Evolutionary conservation across 1,140 invertebrate genomes (phyloP).

Genomic region (Drosophila melanica): DNA sequence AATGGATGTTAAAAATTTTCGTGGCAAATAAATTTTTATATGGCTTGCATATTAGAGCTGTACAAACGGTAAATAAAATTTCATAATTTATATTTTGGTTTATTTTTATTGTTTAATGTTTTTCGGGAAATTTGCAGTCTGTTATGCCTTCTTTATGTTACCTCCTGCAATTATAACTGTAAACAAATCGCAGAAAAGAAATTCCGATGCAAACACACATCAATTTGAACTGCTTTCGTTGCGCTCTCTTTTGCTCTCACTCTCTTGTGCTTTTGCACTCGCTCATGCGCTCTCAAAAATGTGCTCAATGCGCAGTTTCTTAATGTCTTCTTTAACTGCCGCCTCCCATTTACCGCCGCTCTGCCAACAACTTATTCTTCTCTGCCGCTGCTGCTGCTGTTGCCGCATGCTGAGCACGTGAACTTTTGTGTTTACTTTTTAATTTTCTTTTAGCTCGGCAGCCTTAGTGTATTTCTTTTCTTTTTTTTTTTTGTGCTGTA

Average conservation of each 20-base stretch:
- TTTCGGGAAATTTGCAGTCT: too few relatives aligned
- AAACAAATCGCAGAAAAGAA: conserved; percentile 67
- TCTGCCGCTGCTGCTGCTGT: conserved; percentile 19
- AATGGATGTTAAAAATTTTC: too few relatives aligned
- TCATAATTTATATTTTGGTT: neutral
- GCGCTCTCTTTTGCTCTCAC: neutral
- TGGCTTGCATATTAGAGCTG: too few relatives aligned
- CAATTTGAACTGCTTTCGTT: neutral
- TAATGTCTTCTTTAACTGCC: conserved; percentile 19
- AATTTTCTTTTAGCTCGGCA: conserved; percentile 63
- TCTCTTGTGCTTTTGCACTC: conserved; percentile 31
- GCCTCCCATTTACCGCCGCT: neutral
- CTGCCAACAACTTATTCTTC: neutral
- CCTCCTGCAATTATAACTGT: conserved; percentile 53
- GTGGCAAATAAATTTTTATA: too few relatives aligned
- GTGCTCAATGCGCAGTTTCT: conserved; percentile 48
- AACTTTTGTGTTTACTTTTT: conserved; percentile 81
- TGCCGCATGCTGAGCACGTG: conserved; percentile 67
- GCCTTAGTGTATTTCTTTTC: conserved; percentile 40
- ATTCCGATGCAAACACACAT: conserved; percentile 55
- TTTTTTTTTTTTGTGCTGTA: conserved; percentile 17
- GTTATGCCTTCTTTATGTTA: conserved; percentile 8
- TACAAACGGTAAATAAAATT: too few relatives aligned
- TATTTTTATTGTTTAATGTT: neutral
- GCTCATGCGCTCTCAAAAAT: conserved; percentile 39